A percentile compares a stretch with the other conserved stretches of the same genome.
phyloP scores from a whole-genome alignment of 2,113 vertebrate species.

The Cyanoderma ruficeps region DNA sequence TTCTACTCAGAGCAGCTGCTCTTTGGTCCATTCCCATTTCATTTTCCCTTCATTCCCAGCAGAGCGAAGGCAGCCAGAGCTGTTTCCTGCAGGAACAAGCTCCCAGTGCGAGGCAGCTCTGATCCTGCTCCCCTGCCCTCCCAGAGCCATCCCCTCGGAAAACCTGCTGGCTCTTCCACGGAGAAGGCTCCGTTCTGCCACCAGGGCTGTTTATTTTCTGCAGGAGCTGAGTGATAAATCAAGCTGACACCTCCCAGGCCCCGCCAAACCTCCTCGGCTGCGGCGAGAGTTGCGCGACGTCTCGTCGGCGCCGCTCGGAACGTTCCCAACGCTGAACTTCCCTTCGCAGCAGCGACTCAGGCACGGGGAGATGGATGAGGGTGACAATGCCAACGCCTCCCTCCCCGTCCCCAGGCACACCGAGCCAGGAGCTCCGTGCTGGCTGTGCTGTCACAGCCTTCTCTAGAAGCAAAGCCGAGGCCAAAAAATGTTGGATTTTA shows the following conservation, averaged over 20 bases:
- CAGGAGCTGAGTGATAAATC: constrained; percentile 38
- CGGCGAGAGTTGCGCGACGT: background rate
- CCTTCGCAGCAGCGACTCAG: background rate
- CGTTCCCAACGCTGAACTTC: constrained; percentile 13
- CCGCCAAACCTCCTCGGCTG: background rate
- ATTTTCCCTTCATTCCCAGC: background rate
- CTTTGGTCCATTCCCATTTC: background rate
- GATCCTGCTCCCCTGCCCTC: background rate
- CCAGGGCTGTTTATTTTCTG: constrained; percentile 16
- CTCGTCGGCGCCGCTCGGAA: background rate
- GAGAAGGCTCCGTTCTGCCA: constrained; percentile 7
- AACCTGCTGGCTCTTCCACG: background rate
- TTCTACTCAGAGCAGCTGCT: background rate
- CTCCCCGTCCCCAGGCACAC: background rate
- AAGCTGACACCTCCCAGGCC: constrained; percentile 16
- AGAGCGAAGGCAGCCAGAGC: background rate
- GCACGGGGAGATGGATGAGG: constrained; percentile 37
- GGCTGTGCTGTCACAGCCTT: background rate
- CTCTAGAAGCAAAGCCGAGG: background rate
- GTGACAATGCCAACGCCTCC: background rate
- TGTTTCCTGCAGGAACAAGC: background rate
- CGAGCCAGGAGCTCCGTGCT: background rate
- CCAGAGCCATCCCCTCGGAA: background rate
- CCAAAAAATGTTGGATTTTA: fast-evolving
- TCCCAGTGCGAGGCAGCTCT: background rate